Conservation (phyloP, 1,140 invertebrate genomes). For the Drosophila lini region DNA sequence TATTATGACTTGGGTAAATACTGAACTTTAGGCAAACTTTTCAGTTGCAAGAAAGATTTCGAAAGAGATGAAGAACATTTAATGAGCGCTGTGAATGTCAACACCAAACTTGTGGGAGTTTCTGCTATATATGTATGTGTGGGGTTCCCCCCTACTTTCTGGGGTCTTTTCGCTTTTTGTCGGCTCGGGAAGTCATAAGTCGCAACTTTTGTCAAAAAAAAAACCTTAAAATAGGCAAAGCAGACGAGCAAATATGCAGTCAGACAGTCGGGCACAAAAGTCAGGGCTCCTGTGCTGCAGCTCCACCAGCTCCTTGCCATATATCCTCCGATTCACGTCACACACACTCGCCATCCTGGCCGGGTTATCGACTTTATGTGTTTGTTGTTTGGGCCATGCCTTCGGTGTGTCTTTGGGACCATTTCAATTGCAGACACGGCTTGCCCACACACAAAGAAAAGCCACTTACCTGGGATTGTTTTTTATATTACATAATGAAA, state of each 20-base stretch:
- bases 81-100: constrained; percentile 79
- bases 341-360: constrained; percentile 51
- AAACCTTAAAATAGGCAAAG: constrained; percentile 62
- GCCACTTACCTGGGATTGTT: neutral
- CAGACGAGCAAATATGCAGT: constrained; percentile 74
- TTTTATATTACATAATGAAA: no score
- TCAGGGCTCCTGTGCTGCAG: constrained; percentile 18
- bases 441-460: constrained; percentile 17
- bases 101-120: constrained; percentile 54
- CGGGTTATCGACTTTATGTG: constrained; percentile 81
- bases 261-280: constrained; percentile 40
- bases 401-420: constrained; percentile 39
- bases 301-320: constrained; percentile 15
- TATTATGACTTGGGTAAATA: constrained; percentile 26
- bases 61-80: constrained; percentile 38
- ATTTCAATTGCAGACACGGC: constrained; percentile 52
- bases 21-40: constrained; percentile 31
- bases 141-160: constrained; percentile 1
- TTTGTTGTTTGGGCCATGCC: constrained; percentile 75
- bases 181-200: constrained; percentile 73
- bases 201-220: constrained; percentile 61
- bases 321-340: constrained; percentile 45
- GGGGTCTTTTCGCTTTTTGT: constrained; percentile 40
- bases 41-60: constrained; percentile 19
- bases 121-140: neutral